Percentiles rank a stretch among this genome's conserved stretches.
These are phyloP conservation scores for Epinephelus moara DNA, from an alignment of 2,113 vertebrate genomes.

Conservation along the genomic window DNA sequence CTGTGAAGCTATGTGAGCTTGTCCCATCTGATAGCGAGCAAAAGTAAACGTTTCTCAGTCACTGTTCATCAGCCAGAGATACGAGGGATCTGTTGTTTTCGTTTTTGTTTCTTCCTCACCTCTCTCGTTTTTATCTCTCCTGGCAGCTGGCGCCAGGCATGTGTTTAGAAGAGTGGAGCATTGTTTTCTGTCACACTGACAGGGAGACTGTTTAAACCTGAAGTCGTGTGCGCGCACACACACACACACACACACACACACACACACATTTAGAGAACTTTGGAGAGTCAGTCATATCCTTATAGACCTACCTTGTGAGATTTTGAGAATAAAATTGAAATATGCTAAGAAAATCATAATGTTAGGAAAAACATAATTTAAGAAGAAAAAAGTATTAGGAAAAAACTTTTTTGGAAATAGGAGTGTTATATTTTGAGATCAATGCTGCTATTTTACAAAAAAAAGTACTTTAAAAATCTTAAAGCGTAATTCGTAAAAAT, in stretches of 20 bases:
- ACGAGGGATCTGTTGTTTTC: conserved; percentile 30
- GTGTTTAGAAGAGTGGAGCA: conserved; percentile 53
- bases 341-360: too few relatives aligned
- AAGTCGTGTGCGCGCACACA: background rate
- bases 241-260: background rate
- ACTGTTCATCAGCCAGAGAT: conserved; percentile 48
- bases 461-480: too few relatives aligned
- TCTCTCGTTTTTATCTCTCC: conserved; percentile 44
- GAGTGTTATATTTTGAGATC: too few relatives aligned
- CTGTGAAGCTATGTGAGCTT: conserved; percentile 31
- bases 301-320: too few relatives aligned
- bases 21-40: conserved; percentile 41
- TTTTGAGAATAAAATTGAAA: too few relatives aligned
- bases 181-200: conserved; percentile 57
- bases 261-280: too few relatives aligned
- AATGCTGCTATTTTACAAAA: too few relatives aligned
- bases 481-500: too few relatives aligned
- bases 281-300: background rate
- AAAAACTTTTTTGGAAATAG: too few relatives aligned
- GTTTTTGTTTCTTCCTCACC: conserved; percentile 42
- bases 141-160: conserved; percentile 56
- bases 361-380: too few relatives aligned
- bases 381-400: too few relatives aligned
- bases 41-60: conserved; percentile 56
- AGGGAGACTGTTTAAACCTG: conserved; percentile 55